Percentiles rank a stretch among this genome's conserved stretches.
These are phyloP conservation scores for Thereva unica DNA, from an alignment of 2,888 invertebrate species.

Conservation along the genomic window DNA sequence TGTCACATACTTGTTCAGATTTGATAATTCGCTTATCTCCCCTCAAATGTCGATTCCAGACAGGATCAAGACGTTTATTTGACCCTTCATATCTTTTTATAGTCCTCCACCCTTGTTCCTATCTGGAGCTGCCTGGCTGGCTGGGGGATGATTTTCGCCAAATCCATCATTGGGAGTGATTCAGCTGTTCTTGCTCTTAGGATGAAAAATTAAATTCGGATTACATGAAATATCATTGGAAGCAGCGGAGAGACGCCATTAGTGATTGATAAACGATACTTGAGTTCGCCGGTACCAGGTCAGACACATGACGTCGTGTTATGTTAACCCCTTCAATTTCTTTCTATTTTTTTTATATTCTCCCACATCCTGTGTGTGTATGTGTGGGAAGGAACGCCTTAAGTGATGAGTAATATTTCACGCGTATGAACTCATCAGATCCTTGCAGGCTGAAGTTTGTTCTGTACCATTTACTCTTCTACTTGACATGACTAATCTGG, in stretches of 20 bases:
- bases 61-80: constrained; percentile 42
- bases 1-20: constrained; percentile 42
- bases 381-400: too few species aligned
- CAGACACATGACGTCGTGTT: too few species aligned
- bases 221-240: constrained; percentile 39
- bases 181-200: constrained; percentile 31
- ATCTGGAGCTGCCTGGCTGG: background rate
- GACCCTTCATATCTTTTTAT: constrained; percentile 36
- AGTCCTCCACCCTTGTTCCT: constrained; percentile 16
- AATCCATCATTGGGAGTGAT: constrained; percentile 31
- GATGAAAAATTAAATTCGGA: constrained; percentile 41
- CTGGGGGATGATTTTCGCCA: constrained; percentile 8
- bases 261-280: constrained; percentile 37
- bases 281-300: background rate
- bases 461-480: too few species aligned
- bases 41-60: constrained; percentile 41
- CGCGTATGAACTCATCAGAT: too few species aligned
- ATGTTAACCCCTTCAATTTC: too few species aligned
- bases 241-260: constrained; percentile 27
- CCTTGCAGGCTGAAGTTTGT: too few species aligned
- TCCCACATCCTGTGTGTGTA: too few species aligned
- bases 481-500: too few species aligned
- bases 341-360: too few species aligned
- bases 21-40: constrained; percentile 43
- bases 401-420: too few species aligned